Conservation (phyloP, 1,140 invertebrate species). For the Drosophila parvula region DNA sequence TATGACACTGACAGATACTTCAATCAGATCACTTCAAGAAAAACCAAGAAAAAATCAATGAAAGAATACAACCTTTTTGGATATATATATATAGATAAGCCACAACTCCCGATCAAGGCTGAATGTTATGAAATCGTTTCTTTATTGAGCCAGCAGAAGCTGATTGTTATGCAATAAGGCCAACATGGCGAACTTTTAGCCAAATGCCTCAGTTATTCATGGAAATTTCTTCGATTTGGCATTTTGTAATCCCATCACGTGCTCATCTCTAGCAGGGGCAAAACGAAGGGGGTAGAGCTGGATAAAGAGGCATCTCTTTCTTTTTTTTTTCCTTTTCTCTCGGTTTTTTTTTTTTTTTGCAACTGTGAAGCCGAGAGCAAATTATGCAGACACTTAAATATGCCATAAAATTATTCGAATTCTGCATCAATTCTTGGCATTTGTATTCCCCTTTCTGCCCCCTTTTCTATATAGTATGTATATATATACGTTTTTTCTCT, state of each 20-base stretch:
- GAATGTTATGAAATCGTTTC: conserved; percentile 15
- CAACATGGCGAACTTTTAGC: conserved; percentile 7
- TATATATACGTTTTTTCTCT: not conserved
- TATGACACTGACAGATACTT: not conserved
- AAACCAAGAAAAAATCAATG: not conserved
- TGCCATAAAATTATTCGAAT: conserved; percentile 79
- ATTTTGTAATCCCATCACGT: conserved; percentile 49
- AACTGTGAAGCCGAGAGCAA: conserved; percentile 52
- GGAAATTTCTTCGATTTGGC: conserved; percentile 30
- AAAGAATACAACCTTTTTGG: not conserved
- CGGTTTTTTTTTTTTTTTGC: conserved; percentile 11
- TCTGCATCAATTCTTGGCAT: conserved; percentile 67
- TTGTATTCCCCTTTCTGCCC: conserved; percentile 11
- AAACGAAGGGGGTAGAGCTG: conserved; percentile 7
- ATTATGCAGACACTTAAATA: conserved; percentile 79
- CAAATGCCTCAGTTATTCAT: conserved; percentile 40
- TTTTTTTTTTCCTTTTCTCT: not conserved
- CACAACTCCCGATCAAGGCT: not conserved
- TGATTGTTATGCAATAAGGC: conserved; percentile 35
- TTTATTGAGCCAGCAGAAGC: conserved; percentile 21
- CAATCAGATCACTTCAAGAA: not conserved
- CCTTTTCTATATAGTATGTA: not conserved
- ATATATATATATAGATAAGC: not conserved
- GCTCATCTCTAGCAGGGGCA: conserved; percentile 40
- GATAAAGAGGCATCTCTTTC: conserved; percentile 21